Base-by-base conservation (phyloP, 2,888 invertebrate genomes). In the Hypomecis atomaria region DNA sequence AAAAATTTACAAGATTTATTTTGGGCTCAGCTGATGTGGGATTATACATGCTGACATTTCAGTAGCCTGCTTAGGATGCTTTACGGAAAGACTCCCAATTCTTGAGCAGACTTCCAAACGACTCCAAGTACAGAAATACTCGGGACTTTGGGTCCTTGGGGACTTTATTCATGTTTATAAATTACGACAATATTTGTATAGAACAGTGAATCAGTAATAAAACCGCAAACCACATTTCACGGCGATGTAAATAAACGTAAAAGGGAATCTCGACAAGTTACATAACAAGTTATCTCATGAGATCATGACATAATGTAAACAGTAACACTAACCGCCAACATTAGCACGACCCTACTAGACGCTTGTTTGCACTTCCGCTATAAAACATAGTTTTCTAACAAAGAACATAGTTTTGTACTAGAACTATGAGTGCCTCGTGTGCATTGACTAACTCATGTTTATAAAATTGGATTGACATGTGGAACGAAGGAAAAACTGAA, bases 301-400 rank as follows among this genome's bases (percentile, higher is more conserved):
- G 3, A 23, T 36, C 13, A 56, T 62, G 56, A 50, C 61, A 62
- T 47, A 59, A 52, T 43, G 52, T 52, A 10, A 23, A 23, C 7
- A 5, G 37, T 37, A 11, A 9, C 33, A 40, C 8, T 53, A 36
- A 23, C 23, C 36, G 23, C 10, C 40, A 33, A 52, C 34, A 57
- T 55, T 9, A 37, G 6, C 45, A 10, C 45, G 36, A 5, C 11
- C 36, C 5, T 40, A 42, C 11, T 8, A 43, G 43, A 34, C 43
- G 8, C 11, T 3, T 47, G 53, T 54, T 60, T 60, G 47, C 59
- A 54, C 44, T 54, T 44, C 36, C 54, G 6, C 0, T 7, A 44
- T 11, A 2, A 43, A n/a, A 43, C 53, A 42, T 33, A 38, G 34
- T 36, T 48, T 34, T 33, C 10, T 34, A 48, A 34, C 34, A 48